Percentiles rank a stretch among this genome's conserved stretches.
Evolutionary conservation across 2,113 vertebrate genomes (phyloP).

Genomic region (Corvus moneduloides): DNA sequence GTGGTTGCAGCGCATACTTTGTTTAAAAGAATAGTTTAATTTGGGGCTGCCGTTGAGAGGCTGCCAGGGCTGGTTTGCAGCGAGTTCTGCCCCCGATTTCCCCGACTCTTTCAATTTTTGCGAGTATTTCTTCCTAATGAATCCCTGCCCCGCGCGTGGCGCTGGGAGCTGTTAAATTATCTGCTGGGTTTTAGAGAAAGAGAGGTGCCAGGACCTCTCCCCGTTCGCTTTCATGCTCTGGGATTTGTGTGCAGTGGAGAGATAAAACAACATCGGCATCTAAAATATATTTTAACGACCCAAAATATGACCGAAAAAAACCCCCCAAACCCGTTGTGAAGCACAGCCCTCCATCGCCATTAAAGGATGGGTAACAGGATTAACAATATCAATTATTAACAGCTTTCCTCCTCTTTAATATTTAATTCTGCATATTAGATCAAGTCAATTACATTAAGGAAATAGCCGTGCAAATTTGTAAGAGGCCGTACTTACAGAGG

Average conservation of each 20-base stretch:
- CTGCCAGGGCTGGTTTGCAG: not conserved
- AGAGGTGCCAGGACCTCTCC: not conserved
- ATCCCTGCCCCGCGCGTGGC: not conserved
- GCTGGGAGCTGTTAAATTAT: not conserved
- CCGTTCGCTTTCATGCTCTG: not conserved
- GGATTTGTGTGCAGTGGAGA: not conserved
- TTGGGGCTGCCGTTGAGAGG: not conserved
- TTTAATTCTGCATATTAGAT: slow-evolving; percentile 75
- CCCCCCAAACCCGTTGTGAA: not conserved
- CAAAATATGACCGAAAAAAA: not conserved
- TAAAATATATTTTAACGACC: not conserved
- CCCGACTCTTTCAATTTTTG: not conserved
- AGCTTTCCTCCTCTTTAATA: slow-evolving; percentile 74
- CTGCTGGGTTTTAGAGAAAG: not conserved
- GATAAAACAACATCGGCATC: not conserved
- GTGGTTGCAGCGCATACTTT: slow-evolving; percentile 1
- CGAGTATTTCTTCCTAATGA: not conserved
- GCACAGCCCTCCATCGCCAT: slow-evolving; percentile 25
- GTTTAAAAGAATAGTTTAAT: slow-evolving; percentile 41
- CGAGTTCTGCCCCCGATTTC: not conserved
- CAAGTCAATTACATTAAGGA: slow-evolving; percentile 69
- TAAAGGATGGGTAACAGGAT: slow-evolving; percentile 62
- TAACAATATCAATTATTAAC: slow-evolving; percentile 79
- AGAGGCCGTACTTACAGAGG: slow-evolving; percentile 48
- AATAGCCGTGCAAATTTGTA: slow-evolving; percentile 60